phyloP scores from a whole-genome alignment of 2,888 invertebrate species.

The Xestia rhomboidea region DNA sequence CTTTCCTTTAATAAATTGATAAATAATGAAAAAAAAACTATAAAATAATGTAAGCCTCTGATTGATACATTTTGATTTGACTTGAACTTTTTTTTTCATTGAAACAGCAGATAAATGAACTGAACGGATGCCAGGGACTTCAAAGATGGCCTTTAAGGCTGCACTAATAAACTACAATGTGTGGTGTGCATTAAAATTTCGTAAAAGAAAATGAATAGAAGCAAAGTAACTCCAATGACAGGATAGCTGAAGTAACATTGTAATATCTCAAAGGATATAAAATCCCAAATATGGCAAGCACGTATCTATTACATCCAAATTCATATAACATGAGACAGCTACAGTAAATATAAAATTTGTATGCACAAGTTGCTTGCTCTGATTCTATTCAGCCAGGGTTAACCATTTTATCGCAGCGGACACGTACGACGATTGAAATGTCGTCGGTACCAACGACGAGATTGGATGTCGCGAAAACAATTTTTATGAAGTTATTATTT shows the following conservation, averaged over 20 bases:
- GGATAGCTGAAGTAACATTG: background rate
- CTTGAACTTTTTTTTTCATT: background rate
- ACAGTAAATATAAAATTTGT: slow-evolving; percentile 20
- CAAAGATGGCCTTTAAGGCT: background rate
- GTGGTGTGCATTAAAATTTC: too few relatives aligned
- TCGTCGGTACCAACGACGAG: slow-evolving; percentile 22
- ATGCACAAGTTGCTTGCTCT: slow-evolving; percentile 19
- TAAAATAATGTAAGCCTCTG: background rate
- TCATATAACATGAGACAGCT: background rate
- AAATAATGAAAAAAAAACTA: too few relatives aligned
- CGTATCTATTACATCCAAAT: slow-evolving; percentile 7
- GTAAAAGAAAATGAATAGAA: background rate
- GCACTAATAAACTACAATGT: background rate
- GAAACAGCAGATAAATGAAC: background rate
- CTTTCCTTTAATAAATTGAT: too few relatives aligned
- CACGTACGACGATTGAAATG: slow-evolving; percentile 48
- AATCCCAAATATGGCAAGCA: slow-evolving; percentile 1
- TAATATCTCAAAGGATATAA: background rate
- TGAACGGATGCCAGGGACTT: background rate
- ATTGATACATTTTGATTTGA: background rate
- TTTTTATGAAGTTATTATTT: slow-evolving; percentile 29
- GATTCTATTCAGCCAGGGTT: slow-evolving; percentile 11
- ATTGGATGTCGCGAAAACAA: slow-evolving; percentile 43
- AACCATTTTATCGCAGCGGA: slow-evolving; percentile 26
- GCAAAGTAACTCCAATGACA: background rate